phyloP scores from a whole-genome alignment of 2,888 invertebrate species.

The Morinoia aosen region DNA sequence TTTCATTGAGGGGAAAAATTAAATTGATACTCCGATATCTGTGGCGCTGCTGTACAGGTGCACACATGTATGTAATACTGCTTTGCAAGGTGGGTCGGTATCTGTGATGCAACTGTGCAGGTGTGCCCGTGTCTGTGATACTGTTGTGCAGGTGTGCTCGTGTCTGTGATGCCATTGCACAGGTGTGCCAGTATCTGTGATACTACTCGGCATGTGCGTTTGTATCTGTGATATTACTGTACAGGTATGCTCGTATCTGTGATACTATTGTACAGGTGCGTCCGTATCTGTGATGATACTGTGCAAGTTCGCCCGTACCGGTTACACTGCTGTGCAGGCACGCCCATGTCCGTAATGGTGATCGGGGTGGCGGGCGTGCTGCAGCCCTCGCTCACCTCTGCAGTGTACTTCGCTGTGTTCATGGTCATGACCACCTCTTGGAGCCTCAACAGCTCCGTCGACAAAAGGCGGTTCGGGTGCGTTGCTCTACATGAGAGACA shows the following conservation, averaged over 20 bases:
- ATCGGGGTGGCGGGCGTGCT: slow-evolving; percentile 79
- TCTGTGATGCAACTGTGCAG: no score
- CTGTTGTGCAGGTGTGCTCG: no score
- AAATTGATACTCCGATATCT: no score
- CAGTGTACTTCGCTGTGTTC: slow-evolving; percentile 89
- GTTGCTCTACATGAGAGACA: neutral
- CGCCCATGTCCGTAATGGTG: slow-evolving; percentile 61
- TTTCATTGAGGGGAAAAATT: no score
- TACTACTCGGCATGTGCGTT: no score
- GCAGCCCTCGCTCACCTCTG: slow-evolving; percentile 86
- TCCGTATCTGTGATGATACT: neutral
- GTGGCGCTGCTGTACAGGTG: no score
- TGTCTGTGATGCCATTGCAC: no score
- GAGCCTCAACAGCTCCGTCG: slow-evolving; percentile 84
- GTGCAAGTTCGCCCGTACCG: slow-evolving; percentile 60
- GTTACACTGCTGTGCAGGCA: slow-evolving; percentile 61
- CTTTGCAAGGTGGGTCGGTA: no score
- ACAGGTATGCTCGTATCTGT: neutral
- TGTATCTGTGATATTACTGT: neutral
- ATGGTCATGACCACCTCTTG: slow-evolving; percentile 88
- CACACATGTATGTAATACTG: no score
- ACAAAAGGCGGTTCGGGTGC: slow-evolving; percentile 72
- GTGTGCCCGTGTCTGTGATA: no score
- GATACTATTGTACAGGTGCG: neutral
- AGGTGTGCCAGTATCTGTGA: no score